Evolutionary conservation across 2,888 invertebrate genomes (phyloP).

Genomic region (Drosophila recens): DNA sequence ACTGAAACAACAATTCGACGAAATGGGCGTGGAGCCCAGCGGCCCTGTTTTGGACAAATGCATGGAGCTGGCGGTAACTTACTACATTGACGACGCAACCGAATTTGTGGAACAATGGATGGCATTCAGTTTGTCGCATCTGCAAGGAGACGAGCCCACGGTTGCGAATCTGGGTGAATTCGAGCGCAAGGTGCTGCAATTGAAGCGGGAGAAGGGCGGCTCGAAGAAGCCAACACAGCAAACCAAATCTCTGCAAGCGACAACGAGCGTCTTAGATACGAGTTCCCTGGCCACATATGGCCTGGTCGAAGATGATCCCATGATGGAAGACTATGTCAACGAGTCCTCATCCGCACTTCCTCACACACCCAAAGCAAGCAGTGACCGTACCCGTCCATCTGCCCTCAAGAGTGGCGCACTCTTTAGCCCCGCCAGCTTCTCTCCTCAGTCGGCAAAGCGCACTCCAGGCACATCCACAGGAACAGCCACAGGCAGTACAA

Average conservation of each 20-base stretch:
- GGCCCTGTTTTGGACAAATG: slow-evolving; percentile 88
- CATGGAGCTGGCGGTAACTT: slow-evolving; percentile 88
- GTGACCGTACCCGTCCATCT: slow-evolving; percentile 56
- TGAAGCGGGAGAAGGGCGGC: slow-evolving; percentile 85
- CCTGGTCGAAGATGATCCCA: slow-evolving; percentile 59
- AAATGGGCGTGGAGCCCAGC: slow-evolving; percentile 87
- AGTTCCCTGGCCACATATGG: slow-evolving; percentile 82
- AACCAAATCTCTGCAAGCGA: slow-evolving; percentile 39
- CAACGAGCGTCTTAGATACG: slow-evolving; percentile 35
- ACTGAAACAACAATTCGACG: slow-evolving; percentile 87
- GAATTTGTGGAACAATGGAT: slow-evolving; percentile 92
- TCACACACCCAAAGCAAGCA: slow-evolving; percentile 71
- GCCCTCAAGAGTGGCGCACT: slow-evolving; percentile 77
- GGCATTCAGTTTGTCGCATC: slow-evolving; percentile 90
- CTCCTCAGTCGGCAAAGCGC: slow-evolving; percentile 79
- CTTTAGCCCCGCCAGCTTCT: slow-evolving; percentile 84
- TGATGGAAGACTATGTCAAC: slow-evolving; percentile 73
- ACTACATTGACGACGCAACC: slow-evolving; percentile 88
- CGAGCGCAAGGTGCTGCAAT: slow-evolving; percentile 88
- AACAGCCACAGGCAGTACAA: slow-evolving; percentile 5
- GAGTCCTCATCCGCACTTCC: slow-evolving; percentile 50
- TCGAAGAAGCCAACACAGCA: slow-evolving; percentile 55
- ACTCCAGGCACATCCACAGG: slow-evolving; percentile 21
- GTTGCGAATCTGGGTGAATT: slow-evolving; percentile 87
- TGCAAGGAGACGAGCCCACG: slow-evolving; percentile 88